phyloP scores from a whole-genome alignment of 2,888 invertebrate species.

The Ectemnius continuus region DNA sequence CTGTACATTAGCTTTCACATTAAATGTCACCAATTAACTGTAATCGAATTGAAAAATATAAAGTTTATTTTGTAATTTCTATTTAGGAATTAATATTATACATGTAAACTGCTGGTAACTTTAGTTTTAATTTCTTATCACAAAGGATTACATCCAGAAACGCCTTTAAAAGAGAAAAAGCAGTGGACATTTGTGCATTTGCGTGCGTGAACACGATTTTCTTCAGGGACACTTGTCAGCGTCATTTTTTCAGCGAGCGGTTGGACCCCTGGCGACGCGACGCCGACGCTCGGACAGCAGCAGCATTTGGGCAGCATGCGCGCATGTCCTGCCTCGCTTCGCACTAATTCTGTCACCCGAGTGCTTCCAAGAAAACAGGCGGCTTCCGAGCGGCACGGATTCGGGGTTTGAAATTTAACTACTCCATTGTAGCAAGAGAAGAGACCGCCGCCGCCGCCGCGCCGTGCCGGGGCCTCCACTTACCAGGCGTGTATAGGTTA shows the following conservation, averaged over 20 bases:
- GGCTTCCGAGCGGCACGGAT: not conserved
- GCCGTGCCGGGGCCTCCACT: not conserved
- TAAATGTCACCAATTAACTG: too few relatives aligned
- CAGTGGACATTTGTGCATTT: too few relatives aligned
- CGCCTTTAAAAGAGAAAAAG: too few relatives aligned
- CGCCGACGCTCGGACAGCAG: constrained; percentile 12
- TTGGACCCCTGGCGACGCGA: not conserved
- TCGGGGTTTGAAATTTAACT: too few relatives aligned
- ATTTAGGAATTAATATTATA: too few relatives aligned
- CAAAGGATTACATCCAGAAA: too few relatives aligned
- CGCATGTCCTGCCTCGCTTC: constrained; percentile 13
- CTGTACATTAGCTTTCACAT: too few relatives aligned
- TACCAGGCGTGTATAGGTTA: not conserved
- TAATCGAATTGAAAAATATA: too few relatives aligned
- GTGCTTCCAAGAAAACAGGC: constrained; percentile 3
- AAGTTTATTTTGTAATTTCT: too few relatives aligned
- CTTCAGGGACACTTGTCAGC: constrained; percentile 3
- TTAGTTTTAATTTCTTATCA: too few relatives aligned
- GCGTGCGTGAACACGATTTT: not conserved
- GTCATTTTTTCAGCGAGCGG: not conserved
- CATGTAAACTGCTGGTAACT: too few relatives aligned
- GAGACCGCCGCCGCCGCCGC: too few relatives aligned
- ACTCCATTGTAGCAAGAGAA: not conserved
- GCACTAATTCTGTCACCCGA: constrained; percentile 10
- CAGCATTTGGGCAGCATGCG: constrained; percentile 17